phyloP scores from a whole-genome alignment of 1,140 invertebrate species.

The Trichonephila inaurata region DNA sequence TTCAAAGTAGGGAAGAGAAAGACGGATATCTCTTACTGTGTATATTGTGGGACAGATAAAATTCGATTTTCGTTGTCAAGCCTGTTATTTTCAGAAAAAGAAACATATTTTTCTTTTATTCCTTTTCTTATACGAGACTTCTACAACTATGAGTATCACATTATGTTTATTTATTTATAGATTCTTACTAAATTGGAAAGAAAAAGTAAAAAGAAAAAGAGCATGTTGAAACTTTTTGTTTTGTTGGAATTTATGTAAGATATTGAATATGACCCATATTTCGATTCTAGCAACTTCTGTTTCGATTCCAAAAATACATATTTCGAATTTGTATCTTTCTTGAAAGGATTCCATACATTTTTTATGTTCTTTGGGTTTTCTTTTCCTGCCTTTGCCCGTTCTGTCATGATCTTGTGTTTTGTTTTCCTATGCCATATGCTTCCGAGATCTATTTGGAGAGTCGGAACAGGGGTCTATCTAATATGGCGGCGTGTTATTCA shows the following conservation, averaged over 20 bases:
- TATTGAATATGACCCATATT: slow-evolving; percentile 32
- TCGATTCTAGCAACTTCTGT: background rate
- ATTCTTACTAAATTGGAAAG: slow-evolving; percentile 57
- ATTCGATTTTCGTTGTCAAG: slow-evolving; percentile 67
- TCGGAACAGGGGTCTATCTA: background rate
- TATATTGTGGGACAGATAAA: slow-evolving; percentile 49
- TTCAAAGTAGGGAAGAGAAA: slow-evolving; percentile 6
- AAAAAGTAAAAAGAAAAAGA: background rate
- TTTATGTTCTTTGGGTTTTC: slow-evolving; percentile 25
- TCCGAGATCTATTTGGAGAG: background rate
- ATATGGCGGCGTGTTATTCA: background rate
- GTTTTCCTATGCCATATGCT: background rate
- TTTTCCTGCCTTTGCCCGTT: background rate
- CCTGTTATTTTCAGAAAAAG: slow-evolving; percentile 55
- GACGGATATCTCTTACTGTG: background rate
- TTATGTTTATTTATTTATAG: slow-evolving; percentile 72
- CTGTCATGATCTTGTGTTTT: slow-evolving; percentile 39
- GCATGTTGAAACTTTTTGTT: background rate
- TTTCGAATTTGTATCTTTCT: slow-evolving; percentile 26
- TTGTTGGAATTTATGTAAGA: slow-evolving; percentile 26
- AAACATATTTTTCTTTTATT: slow-evolving; percentile 20
- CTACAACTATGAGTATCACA: slow-evolving; percentile 49
- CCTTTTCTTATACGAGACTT: background rate
- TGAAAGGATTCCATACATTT: slow-evolving; percentile 57
- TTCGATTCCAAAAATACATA: slow-evolving; percentile 22